Conservation (phyloP, 2,797 vertebrate species). For the Leptoclinus maculatus region DNA sequence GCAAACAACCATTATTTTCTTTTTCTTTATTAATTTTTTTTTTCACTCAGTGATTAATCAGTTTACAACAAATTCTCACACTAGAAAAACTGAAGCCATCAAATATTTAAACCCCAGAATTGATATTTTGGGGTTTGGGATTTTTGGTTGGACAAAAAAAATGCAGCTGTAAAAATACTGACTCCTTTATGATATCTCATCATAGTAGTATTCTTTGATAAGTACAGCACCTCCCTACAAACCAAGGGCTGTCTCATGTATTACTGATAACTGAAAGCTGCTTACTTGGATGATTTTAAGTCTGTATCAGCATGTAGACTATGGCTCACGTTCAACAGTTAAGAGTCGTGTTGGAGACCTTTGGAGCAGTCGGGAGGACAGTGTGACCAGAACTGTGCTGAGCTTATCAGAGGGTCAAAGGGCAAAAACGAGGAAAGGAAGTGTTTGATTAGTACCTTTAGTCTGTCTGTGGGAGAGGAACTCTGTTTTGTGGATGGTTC, state of each 20-base stretch:
- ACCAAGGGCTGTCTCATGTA: neutral
- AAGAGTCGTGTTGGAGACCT: constrained; percentile 61
- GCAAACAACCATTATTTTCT: neutral
- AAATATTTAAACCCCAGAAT: neutral
- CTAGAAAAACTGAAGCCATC: neutral
- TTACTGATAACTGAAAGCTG: constrained; percentile 27
- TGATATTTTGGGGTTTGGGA: neutral
- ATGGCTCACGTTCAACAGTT: constrained; percentile 20
- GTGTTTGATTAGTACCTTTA: constrained; percentile 19
- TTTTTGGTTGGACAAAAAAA: neutral
- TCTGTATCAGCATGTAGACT: constrained; percentile 23
- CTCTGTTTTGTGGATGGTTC: constrained; percentile 18
- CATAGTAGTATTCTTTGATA: neutral
- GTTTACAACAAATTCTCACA: neutral
- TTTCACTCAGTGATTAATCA: neutral
- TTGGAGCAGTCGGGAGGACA: constrained; percentile 58
- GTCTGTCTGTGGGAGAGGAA: constrained; percentile 21
- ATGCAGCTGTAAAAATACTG: neutral
- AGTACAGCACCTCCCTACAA: neutral
- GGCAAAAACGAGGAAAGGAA: constrained; percentile 14
- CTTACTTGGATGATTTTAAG: constrained; percentile 18
- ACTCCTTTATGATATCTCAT: neutral
- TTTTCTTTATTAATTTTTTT: neutral
- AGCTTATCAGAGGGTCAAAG: constrained; percentile 76
- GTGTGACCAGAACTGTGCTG: constrained; percentile 1